Percentiles rank a stretch among this genome's conserved stretches.
phyloP scores from a whole-genome alignment of 1,140 invertebrate genomes.

The Cydia strobilella region DNA sequence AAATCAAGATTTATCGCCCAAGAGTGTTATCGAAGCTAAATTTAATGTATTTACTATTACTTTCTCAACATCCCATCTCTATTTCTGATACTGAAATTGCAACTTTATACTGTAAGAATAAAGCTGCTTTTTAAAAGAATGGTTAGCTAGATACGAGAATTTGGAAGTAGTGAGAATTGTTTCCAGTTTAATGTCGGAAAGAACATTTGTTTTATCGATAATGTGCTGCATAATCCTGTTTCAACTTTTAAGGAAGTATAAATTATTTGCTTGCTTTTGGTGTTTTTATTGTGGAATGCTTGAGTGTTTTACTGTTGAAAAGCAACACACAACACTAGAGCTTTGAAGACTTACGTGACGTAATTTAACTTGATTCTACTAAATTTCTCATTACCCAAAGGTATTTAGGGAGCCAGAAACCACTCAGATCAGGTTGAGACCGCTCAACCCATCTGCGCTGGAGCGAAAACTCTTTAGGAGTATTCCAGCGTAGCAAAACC shows the following conservation, averaged over 20 bases:
- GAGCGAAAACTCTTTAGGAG: too few species aligned
- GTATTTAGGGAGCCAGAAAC: too few species aligned
- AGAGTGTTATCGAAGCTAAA: neutral
- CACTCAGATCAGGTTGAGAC: too few species aligned
- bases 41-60: too few species aligned
- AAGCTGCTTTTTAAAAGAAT: neutral
- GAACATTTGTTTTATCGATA: constrained; percentile 6
- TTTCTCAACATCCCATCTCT: neutral
- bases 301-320: constrained; percentile 29
- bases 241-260: neutral
- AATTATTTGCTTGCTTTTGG: neutral
- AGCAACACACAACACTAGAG: constrained; percentile 28
- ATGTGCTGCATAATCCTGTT: neutral
- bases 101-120: neutral
- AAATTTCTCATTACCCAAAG: too few species aligned
- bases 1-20: neutral
- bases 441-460: too few species aligned
- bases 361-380: too few species aligned
- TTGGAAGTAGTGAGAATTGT: neutral
- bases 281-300: neutral
- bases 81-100: neutral
- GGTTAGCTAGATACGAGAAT: neutral
- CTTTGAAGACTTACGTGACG: too few species aligned
- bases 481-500: too few species aligned
- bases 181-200: neutral